A percentile compares a stretch with the other conserved stretches of the same genome.
phyloP scores from a whole-genome alignment of 2,113 vertebrate species.

The Boulengeromyrus knoepffleri region DNA sequence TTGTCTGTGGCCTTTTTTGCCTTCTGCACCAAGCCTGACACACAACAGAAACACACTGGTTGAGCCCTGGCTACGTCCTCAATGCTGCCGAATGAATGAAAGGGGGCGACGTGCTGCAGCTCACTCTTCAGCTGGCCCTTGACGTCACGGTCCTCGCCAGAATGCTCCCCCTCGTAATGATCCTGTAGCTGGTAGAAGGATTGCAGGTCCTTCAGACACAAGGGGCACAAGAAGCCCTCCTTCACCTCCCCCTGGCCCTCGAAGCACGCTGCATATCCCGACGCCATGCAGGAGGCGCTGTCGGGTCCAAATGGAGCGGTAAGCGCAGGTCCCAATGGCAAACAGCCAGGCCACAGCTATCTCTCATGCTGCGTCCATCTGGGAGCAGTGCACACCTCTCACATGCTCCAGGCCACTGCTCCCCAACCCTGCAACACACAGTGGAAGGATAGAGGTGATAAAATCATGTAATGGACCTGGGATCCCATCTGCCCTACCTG shows the following conservation, averaged over 20 bases:
- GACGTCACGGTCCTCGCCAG: conserved; percentile 76
- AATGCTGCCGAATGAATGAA: background rate
- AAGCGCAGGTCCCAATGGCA: conserved; percentile 6
- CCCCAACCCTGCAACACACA: conserved; percentile 19
- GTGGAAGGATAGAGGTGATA: background rate
- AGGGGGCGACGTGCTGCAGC: conserved; percentile 16
- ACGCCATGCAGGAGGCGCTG: conserved; percentile 63
- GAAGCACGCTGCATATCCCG: conserved; percentile 67
- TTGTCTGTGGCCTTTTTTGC: conserved; percentile 94
- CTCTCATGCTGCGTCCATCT: conserved; percentile 32
- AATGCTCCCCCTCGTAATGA: conserved; percentile 92
- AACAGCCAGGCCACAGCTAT: conserved; percentile 11
- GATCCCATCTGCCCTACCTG: background rate
- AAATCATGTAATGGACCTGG: background rate
- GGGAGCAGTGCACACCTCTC: conserved; percentile 22
- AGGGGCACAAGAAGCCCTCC: conserved; percentile 90
- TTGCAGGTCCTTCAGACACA: conserved; percentile 91
- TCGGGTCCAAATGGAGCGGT: background rate
- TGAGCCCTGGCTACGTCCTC: no score
- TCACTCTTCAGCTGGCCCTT: conserved; percentile 84
- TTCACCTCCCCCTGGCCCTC: conserved; percentile 78
- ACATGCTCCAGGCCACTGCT: conserved; percentile 30
- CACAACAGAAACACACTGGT: background rate
- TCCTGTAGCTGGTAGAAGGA: conserved; percentile 87
- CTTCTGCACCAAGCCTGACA: conserved; percentile 82